These are phyloP conservation scores for Aphrocallistes beatrix DNA, from an alignment of 37 sponge, comb jelly and placozoan genomes.

Conservation along the genomic window DNA sequence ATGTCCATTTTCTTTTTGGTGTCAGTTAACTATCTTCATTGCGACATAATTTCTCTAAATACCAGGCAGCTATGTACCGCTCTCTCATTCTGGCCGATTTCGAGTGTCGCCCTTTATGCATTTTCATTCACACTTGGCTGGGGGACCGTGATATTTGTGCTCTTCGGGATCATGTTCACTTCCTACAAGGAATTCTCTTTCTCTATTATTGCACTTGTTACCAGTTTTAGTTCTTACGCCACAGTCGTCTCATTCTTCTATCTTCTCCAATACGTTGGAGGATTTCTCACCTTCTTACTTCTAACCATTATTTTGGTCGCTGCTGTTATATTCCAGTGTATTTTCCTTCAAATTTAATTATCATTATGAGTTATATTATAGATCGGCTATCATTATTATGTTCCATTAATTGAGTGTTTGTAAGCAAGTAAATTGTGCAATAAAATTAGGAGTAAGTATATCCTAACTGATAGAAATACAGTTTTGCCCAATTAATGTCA, in stretches of 20 bases:
- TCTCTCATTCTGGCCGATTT: background rate
- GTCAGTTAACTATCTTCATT: background rate
- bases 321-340: background rate
- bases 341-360: background rate
- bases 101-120: background rate
- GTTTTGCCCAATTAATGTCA: too few species aligned
- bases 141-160: background rate
- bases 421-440: too few species aligned
- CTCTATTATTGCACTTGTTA: background rate
- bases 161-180: background rate
- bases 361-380: too few species aligned
- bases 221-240: background rate
- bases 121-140: background rate
- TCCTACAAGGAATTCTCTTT: background rate
- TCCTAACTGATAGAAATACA: too few species aligned
- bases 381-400: too few species aligned
- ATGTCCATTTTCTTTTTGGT: background rate
- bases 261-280: background rate
- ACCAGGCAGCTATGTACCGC: background rate
- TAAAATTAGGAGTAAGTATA: too few species aligned
- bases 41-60: background rate
- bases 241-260: background rate
- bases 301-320: background rate
- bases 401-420: too few species aligned
- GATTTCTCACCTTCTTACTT: background rate